Conservation (phyloP, 1,140 invertebrate genomes). For the Drosophila lacertosa region DNA sequence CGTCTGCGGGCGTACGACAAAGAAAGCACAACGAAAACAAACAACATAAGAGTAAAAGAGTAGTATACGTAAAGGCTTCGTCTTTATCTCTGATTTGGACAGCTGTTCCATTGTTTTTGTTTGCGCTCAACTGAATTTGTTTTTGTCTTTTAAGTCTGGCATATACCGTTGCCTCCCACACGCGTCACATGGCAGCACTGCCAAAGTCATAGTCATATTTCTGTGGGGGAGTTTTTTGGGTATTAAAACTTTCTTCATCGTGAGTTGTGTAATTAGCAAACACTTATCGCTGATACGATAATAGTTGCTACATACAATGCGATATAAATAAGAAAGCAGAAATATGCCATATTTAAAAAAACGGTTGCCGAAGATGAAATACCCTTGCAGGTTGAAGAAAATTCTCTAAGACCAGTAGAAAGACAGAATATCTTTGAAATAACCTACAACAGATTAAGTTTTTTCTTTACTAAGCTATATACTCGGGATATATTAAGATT, state of each 20-base stretch:
- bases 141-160: conserved; percentile 29
- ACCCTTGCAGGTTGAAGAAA: too few relatives aligned
- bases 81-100: conserved; percentile 46
- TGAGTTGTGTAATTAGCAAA: conserved; percentile 38
- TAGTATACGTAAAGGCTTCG: conserved; percentile 26
- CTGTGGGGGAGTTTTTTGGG: conserved; percentile 22
- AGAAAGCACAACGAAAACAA: conserved; percentile 21
- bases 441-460: too few relatives aligned
- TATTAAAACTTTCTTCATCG: conserved; percentile 47
- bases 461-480: too few relatives aligned
- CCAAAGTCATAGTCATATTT: conserved; percentile 38
- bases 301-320: too few relatives aligned
- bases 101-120: conserved; percentile 57
- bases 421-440: too few relatives aligned
- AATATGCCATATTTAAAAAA: too few relatives aligned
- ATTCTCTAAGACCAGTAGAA: too few relatives aligned
- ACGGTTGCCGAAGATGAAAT: too few relatives aligned
- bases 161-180: conserved; percentile 1
- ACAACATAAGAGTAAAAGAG: conserved; percentile 14
- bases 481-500: too few relatives aligned
- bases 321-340: too few relatives aligned
- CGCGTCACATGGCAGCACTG: too few relatives aligned
- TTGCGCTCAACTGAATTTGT: conserved; percentile 20
- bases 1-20: conserved; percentile 36
- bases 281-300: conserved; percentile 57